Evolutionary conservation across 2,113 vertebrate species (phyloP).

Genomic region (Petaurus breviceps): DNA sequence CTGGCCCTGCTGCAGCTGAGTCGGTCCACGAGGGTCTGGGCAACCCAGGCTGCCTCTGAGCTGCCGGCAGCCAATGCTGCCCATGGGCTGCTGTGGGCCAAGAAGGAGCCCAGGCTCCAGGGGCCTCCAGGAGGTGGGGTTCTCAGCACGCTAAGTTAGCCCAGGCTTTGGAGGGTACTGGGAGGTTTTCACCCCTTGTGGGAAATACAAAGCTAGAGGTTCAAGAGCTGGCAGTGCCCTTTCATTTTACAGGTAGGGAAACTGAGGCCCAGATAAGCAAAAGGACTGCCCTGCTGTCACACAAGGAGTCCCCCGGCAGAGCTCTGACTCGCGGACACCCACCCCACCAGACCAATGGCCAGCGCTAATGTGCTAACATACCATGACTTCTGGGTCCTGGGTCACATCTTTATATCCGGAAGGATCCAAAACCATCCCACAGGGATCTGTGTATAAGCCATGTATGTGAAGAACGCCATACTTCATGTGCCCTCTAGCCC

Average conservation of each 20-base stretch:
- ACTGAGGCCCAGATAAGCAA: neutral
- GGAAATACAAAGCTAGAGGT: neutral
- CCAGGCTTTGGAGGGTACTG: neutral
- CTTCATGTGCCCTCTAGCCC: slow-evolving; percentile 80
- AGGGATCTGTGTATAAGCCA: slow-evolving; percentile 84
- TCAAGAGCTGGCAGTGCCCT: neutral
- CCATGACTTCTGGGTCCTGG: slow-evolving; percentile 86
- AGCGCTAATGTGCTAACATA: slow-evolving; percentile 36
- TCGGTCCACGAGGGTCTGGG: too few species aligned
- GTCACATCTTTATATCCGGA: slow-evolving; percentile 85
- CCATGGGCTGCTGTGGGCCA: neutral
- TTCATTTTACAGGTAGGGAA: neutral
- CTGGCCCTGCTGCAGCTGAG: neutral
- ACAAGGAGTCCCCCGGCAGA: neutral
- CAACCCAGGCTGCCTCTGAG: neutral
- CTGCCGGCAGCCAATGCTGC: neutral
- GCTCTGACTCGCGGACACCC: too few species aligned
- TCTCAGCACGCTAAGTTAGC: neutral
- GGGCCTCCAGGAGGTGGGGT: neutral
- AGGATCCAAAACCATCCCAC: slow-evolving; percentile 85
- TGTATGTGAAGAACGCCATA: slow-evolving; percentile 86
- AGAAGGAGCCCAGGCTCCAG: too few species aligned
- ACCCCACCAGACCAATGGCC: too few species aligned
- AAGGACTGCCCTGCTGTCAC: neutral
- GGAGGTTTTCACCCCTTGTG: neutral